Conservation (phyloP, 2,113 vertebrate species). For the Sinocyclocheilus anophthalmus region DNA sequence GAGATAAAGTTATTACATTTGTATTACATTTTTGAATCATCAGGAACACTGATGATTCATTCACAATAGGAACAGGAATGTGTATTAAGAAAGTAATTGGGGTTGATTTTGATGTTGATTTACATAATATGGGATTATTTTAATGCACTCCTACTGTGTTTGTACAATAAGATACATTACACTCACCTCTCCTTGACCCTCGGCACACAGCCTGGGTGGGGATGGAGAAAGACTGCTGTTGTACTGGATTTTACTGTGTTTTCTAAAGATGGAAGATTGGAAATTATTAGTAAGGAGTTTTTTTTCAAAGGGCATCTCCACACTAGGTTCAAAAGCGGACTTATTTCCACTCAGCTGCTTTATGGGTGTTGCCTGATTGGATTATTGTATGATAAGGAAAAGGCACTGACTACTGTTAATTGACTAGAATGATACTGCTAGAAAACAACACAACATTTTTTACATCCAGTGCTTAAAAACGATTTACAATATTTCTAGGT, state of each 20-base stretch:
- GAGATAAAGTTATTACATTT: not conserved
- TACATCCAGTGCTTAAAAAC: not conserved
- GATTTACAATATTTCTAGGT: not conserved
- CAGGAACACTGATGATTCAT: not conserved
- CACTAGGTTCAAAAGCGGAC: not conserved
- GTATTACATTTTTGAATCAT: too few species aligned
- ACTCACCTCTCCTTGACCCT: slow-evolving; percentile 94
- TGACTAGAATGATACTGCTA: not conserved
- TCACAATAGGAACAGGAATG: not conserved
- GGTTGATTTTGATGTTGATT: not conserved
- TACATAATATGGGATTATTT: not conserved
- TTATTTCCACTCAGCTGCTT: not conserved
- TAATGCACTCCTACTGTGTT: not conserved
- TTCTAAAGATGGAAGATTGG: slow-evolving; percentile 75
- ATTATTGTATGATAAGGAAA: too few species aligned
- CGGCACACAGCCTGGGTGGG: slow-evolving; percentile 78
- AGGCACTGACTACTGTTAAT: not conserved
- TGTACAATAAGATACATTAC: not conserved
- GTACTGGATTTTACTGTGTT: slow-evolving; percentile 94
- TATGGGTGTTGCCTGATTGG: not conserved
- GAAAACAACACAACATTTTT: not conserved
- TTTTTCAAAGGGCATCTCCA: not conserved
- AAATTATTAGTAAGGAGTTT: not conserved
- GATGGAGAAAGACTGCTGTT: slow-evolving; percentile 82
- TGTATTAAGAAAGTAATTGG: not conserved